Conservation (phyloP, 64 coral and sea anemone species). For the Trachythela sp. region DNA sequence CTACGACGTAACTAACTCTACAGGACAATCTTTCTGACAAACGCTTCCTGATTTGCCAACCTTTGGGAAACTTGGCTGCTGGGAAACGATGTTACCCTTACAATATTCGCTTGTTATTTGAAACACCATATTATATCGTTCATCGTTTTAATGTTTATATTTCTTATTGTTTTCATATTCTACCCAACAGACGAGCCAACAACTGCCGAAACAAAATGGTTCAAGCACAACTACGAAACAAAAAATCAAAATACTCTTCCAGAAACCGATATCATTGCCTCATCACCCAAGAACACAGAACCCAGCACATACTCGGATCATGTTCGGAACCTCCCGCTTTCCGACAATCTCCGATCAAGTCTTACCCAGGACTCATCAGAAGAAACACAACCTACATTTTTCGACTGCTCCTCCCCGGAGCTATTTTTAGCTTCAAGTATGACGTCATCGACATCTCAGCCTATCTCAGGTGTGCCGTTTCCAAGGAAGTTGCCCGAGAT, state of each 20-base stretch:
- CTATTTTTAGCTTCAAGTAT: neutral
- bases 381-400: neutral
- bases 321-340: neutral
- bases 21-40: no score
- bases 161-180: neutral
- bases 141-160: no score
- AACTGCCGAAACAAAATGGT: neutral
- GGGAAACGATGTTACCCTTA: no score
- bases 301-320: neutral
- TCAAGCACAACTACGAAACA: neutral
- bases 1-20: no score
- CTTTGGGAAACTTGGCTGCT: no score
- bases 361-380: neutral
- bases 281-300: neutral
- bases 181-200: neutral
- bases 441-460: neutral
- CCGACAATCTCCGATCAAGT: neutral
- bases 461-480: neutral
- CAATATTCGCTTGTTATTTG: no score
- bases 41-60: no score
- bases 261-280: neutral
- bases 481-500: conserved; percentile 11
- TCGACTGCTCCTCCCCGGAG: neutral
- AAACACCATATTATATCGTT: no score
- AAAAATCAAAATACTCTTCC: neutral